Percentiles rank a stretch among this genome's conserved stretches.
Conservation (phyloP, 2,113 vertebrate genomes). For the Cisticola juncidis region DNA sequence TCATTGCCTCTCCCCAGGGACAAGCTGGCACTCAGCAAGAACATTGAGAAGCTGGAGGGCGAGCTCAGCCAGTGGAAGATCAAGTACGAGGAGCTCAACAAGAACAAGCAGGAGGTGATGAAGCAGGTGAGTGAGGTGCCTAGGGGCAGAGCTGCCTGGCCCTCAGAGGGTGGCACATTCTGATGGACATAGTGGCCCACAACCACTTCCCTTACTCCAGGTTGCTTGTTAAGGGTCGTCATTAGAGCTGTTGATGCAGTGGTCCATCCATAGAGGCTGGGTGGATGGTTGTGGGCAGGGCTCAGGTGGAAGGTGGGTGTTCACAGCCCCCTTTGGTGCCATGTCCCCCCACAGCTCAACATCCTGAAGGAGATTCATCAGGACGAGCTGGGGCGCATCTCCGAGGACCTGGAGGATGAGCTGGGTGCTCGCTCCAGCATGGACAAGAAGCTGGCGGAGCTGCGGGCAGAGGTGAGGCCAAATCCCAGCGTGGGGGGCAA, state of each 20-base stretch:
- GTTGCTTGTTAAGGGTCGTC: neutral
- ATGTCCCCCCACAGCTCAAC: conserved; percentile 78
- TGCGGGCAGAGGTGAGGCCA: conserved; percentile 85
- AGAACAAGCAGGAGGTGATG: conserved; percentile 91
- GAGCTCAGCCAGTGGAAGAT: conserved; percentile 96
- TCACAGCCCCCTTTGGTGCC: neutral
- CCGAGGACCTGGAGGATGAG: conserved; percentile 95
- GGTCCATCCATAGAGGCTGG: accelerated
- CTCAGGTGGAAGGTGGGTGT: neutral
- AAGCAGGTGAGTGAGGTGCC: conserved; percentile 83
- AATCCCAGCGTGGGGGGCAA: accelerated
- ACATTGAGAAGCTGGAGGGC: conserved; percentile 90
- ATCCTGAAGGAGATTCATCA: conserved; percentile 95
- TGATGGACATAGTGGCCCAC: neutral
- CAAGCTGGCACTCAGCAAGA: conserved; percentile 89
- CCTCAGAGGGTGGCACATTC: accelerated
- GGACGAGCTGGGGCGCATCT: conserved; percentile 94
- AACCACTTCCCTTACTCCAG: neutral
- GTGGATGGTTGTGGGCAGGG: neutral
- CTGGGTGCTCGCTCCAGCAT: conserved; percentile 92
- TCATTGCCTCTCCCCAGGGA: conserved; percentile 76
- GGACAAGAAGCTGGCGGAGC: conserved; percentile 96
- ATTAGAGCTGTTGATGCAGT: neutral
- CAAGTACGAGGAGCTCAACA: conserved; percentile 94
- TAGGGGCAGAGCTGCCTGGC: neutral